Evolutionary conservation across 53 echinoderm and acorn worm species (phyloP), one percentile per base, ranked within the genome.

Genomic region (Luidia sarsii): DNA sequence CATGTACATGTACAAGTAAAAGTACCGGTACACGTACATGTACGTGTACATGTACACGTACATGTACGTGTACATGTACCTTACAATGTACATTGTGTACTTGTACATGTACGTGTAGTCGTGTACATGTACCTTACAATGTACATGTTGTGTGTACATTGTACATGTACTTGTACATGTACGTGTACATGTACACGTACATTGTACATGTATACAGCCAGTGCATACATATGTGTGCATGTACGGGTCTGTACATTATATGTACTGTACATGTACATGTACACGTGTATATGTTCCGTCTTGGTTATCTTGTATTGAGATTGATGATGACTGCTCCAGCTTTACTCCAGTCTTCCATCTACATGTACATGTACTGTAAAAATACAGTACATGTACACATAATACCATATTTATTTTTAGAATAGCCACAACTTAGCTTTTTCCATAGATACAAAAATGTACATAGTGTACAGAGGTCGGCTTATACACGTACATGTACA

Each of bases 1-100:
- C 46, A 46, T 46, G 46, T 46, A 15, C 46, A 46, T 15, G 8
- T n/a, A n/a, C n/a, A n/a, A n/a, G n/a, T n/a, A n/a, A n/a, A n/a
- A n/a, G n/a, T n/a, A n/a, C n/a, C n/a, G n/a, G n/a, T n/a, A n/a
- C n/a, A n/a, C n/a, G n/a, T n/a, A n/a, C n/a, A n/a, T n/a, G n/a
- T n/a, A n/a, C n/a, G n/a, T 56, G 51, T 51, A 51, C 51, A 51
- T 51, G 51, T 51, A 51, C 51, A 51, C 20, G 55, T 51, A 51
- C 51, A 51, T 51, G 51, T 51, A 51, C 51, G 20, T 55, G 56
- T 56, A 56, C 56, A 56, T 56, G 25, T 4, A 4, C 56, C n/a
- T n/a, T n/a, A n/a, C n/a, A n/a, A n/a, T n/a, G n/a, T n/a, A n/a
- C n/a, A n/a, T n/a, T n/a, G n/a, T n/a, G n/a, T n/a, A n/a, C n/a